A percentile compares a stretch with the other conserved stretches of the same genome.
These are phyloP conservation scores for Thereva unica DNA, from an alignment of 2,888 invertebrate species.

Conservation along the genomic window DNA sequence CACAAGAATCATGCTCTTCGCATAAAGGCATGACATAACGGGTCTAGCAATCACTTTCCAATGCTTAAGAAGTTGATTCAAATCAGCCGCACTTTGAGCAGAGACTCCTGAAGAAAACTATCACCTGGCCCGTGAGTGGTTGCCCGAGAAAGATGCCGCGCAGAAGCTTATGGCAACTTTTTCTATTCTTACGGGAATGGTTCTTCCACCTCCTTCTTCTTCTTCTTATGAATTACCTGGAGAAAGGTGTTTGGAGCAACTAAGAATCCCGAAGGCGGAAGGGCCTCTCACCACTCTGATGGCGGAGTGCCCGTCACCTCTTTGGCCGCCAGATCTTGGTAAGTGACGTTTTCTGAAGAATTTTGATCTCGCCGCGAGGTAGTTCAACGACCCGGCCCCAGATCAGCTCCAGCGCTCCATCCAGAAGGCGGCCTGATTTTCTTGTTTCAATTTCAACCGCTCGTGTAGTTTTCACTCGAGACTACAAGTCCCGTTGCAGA, in stretches of 20 bases:
- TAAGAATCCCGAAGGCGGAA: too few relatives aligned
- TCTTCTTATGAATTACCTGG: too few relatives aligned
- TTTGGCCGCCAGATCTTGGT: slow-evolving; percentile 15
- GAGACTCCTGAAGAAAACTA: slow-evolving; percentile 6
- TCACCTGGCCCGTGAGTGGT: slow-evolving; percentile 1
- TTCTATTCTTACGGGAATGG: neutral
- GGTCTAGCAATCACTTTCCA: slow-evolving; percentile 32
- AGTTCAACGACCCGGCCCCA: slow-evolving; percentile 17
- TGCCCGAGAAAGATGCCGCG: neutral
- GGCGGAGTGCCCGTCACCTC: slow-evolving; percentile 10
- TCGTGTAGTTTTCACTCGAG: slow-evolving; percentile 26
- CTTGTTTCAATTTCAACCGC: slow-evolving; percentile 4
- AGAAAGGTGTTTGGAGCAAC: too few relatives aligned
- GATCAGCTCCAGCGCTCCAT: neutral
- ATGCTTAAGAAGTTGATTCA: slow-evolving; percentile 29
- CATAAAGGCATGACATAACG: slow-evolving; percentile 19
- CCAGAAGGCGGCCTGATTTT: slow-evolving; percentile 26
- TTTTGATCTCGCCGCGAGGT: slow-evolving; percentile 13
- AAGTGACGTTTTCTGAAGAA: slow-evolving; percentile 28
- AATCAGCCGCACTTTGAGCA: neutral
- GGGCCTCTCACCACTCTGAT: slow-evolving; percentile 10
- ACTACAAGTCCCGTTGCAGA: slow-evolving; percentile 28
- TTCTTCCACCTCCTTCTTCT: too few relatives aligned
- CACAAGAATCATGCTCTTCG: neutral
- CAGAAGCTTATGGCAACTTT: slow-evolving; percentile 4